Evolutionary conservation across 2,888 invertebrate genomes (phyloP).

Genomic region (Uloborus plumipes): DNA sequence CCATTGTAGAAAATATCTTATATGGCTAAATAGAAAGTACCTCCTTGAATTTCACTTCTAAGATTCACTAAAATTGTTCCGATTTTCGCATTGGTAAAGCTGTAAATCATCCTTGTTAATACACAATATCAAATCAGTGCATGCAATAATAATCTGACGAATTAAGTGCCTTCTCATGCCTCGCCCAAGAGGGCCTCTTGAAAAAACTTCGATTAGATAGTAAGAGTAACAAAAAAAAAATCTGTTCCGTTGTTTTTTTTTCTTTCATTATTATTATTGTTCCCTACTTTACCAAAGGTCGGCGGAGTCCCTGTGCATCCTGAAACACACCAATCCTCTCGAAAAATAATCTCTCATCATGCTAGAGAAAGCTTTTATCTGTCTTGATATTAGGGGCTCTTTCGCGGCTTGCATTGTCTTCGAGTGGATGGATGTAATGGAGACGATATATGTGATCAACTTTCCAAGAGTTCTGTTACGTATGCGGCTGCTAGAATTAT

Average conservation of each 20-base stretch:
- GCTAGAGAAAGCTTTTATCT: constrained; percentile 16
- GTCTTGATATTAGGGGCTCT: constrained; percentile 14
- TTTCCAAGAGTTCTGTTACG: too few species aligned
- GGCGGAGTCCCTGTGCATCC: constrained; percentile 7
- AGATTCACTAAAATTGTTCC: too few species aligned
- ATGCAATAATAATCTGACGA: too few species aligned
- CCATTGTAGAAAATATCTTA: too few species aligned
- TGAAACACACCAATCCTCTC: constrained; percentile 8
- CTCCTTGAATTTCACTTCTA: too few species aligned
- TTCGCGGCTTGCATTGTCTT: constrained; percentile 20
- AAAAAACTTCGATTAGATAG: constrained; percentile 10
- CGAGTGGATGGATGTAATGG: constrained; percentile 2
- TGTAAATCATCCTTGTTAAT: too few species aligned
- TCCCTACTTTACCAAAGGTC: constrained; percentile 16
- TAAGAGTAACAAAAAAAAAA: not conserved
- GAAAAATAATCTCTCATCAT: constrained; percentile 17
- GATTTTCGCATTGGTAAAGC: too few species aligned
- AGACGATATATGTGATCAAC: not conserved
- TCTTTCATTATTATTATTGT: not conserved
- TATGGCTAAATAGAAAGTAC: too few species aligned
- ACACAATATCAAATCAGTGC: too few species aligned
- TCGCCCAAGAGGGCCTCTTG: too few species aligned
- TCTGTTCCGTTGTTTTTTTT: not conserved
- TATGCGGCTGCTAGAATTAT: too few species aligned
- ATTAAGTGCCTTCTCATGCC: too few species aligned